Evolutionary conservation across 1,140 invertebrate genomes (phyloP).

Genomic region (Grapholita molesta): DNA sequence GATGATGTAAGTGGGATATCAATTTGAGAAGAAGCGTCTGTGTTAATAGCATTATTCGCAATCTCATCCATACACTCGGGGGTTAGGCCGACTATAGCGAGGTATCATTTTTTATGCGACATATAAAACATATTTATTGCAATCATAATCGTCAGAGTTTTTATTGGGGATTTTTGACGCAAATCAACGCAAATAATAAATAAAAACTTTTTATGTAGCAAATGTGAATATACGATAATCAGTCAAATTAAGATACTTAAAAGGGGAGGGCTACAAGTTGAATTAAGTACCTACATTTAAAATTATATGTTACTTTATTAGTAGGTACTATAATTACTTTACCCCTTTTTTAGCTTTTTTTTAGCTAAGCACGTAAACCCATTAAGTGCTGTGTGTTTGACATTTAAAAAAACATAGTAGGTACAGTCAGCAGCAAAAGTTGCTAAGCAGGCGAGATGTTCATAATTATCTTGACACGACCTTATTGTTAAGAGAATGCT

Average conservation of each 20-base stretch:
- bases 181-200: slow-evolving; percentile 62
- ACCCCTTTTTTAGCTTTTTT: too few species aligned
- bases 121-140: slow-evolving; percentile 78
- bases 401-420: too few species aligned
- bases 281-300: too few species aligned
- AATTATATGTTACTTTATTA: too few species aligned
- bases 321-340: too few species aligned
- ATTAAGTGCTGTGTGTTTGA: too few species aligned
- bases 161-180: slow-evolving; percentile 56
- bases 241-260: neutral
- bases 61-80: slow-evolving; percentile 76
- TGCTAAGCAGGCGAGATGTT: too few species aligned
- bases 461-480: too few species aligned
- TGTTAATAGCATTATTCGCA: slow-evolving; percentile 78
- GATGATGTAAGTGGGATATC: slow-evolving; percentile 57
- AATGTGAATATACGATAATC: neutral
- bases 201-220: slow-evolving; percentile 38
- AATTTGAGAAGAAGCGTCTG: slow-evolving; percentile 78
- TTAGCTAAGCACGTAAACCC: too few species aligned
- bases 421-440: too few species aligned
- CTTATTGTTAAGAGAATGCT: too few species aligned
- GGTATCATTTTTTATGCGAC: slow-evolving; percentile 74
- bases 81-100: slow-evolving; percentile 61
- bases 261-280: too few species aligned
- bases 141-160: slow-evolving; percentile 72